phyloP scores from a whole-genome alignment of 1,140 invertebrate genomes.

The Myzus persicae region DNA sequence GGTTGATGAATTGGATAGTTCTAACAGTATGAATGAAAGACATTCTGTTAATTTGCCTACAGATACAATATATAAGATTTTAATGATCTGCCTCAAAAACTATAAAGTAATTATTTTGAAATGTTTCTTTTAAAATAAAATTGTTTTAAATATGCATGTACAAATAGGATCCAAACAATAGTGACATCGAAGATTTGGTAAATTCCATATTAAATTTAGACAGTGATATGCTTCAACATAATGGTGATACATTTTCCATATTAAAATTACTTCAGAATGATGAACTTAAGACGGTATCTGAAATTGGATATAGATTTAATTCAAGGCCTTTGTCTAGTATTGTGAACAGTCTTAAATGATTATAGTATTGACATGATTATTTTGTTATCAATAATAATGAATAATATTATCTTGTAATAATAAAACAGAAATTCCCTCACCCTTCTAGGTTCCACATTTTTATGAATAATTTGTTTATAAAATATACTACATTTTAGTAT shows the following conservation, averaged over 20 bases:
- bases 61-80: neutral
- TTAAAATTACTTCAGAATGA: neutral
- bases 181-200: neutral
- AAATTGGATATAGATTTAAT: slow-evolving; percentile 44
- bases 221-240: neutral
- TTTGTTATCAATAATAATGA: neutral
- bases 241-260: neutral
- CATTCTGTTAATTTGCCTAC: neutral
- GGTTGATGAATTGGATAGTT: neutral
- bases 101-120: slow-evolving; percentile 12
- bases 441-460: neutral
- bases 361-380: neutral
- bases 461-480: neutral
- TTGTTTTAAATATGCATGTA: neutral
- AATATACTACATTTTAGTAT: neutral
- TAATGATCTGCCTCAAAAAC: slow-evolving; percentile 9
- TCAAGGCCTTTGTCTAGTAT: neutral
- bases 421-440: neutral
- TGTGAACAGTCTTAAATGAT: slow-evolving; percentile 5
- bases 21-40: neutral
- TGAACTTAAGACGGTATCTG: neutral
- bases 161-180: neutral
- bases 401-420: too few relatives aligned
- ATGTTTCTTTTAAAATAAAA: neutral
- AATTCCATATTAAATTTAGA: neutral